Conservation (phyloP, 2,797 vertebrate species). For the Chiroxiphia lanceolata region DNA sequence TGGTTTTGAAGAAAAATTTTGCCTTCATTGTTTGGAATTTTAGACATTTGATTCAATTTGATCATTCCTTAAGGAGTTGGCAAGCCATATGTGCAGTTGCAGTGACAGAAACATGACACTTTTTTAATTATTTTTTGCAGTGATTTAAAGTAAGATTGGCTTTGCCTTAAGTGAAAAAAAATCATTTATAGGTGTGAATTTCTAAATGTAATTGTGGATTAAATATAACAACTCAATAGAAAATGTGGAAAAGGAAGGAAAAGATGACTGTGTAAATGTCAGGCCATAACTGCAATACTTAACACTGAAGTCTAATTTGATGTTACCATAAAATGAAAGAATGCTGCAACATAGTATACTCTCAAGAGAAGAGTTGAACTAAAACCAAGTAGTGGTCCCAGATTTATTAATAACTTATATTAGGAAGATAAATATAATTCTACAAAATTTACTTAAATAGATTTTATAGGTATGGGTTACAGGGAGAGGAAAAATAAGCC, state of each 20-base stretch:
- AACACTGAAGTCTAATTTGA: slow-evolving; percentile 7
- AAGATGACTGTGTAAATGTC: slow-evolving; percentile 19
- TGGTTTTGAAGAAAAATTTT: neutral
- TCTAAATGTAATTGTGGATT: slow-evolving; percentile 7
- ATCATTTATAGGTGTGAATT: neutral
- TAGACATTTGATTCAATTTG: neutral
- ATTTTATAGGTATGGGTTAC: neutral
- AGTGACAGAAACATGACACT: neutral
- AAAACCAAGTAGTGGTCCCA: neutral
- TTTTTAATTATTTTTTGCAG: neutral
- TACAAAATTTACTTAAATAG: neutral
- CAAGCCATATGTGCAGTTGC: neutral
- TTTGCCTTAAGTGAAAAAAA: neutral
- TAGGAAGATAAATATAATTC: neutral
- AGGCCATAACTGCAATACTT: slow-evolving; percentile 3
- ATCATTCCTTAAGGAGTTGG: neutral
- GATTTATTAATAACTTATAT: neutral
- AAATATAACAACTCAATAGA: neutral
- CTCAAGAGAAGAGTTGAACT: neutral
- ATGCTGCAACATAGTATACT: neutral
- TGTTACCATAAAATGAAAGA: neutral
- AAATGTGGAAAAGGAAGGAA: neutral
- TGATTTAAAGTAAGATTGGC: slow-evolving; percentile 10
- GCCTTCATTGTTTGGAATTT: neutral
- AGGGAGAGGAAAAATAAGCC: neutral